Evolutionary conservation across 2,797 vertebrate species (phyloP).

Genomic region (Threskiornis aethiopicus): DNA sequence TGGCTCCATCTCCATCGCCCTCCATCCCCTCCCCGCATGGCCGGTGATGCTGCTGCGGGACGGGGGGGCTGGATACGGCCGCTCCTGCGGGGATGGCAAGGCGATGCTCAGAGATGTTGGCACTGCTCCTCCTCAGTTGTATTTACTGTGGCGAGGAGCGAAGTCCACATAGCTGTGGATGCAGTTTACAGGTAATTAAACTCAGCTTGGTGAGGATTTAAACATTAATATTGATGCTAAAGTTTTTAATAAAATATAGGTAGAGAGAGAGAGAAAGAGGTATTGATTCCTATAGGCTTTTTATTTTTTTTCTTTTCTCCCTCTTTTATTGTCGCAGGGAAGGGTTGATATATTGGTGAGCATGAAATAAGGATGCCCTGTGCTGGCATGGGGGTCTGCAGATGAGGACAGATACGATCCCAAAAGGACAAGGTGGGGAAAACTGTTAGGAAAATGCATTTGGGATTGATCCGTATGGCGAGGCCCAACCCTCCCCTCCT

Average conservation of each 20-base stretch:
- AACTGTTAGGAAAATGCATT: not conserved
- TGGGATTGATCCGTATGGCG: not conserved
- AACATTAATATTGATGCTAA: constrained; percentile 59
- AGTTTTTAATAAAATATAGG: constrained; percentile 68
- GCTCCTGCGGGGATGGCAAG: not conserved
- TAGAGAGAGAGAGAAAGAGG: constrained; percentile 14
- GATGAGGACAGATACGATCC: not conserved
- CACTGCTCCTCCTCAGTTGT: not conserved
- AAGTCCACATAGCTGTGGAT: not conserved
- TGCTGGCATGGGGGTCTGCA: not conserved
- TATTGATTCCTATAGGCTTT: constrained; percentile 32
- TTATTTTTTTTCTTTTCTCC: constrained; percentile 14
- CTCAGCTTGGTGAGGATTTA: constrained; percentile 46
- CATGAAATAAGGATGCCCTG: not conserved
- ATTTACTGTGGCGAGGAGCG: not conserved
- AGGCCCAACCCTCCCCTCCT: accelerated
- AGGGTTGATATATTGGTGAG: not conserved
- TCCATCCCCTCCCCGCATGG: accelerated
- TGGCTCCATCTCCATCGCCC: not conserved
- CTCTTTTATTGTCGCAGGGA: not conserved
- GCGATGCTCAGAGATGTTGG: not conserved
- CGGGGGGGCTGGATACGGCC: accelerated
- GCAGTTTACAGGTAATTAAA: constrained; percentile 66
- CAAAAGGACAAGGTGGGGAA: not conserved
- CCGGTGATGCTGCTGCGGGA: not conserved